A percentile compares a stretch with the other conserved stretches of the same genome.
Evolutionary conservation across 2,113 vertebrate species (phyloP).

Genomic region (Neotoma lepida): DNA sequence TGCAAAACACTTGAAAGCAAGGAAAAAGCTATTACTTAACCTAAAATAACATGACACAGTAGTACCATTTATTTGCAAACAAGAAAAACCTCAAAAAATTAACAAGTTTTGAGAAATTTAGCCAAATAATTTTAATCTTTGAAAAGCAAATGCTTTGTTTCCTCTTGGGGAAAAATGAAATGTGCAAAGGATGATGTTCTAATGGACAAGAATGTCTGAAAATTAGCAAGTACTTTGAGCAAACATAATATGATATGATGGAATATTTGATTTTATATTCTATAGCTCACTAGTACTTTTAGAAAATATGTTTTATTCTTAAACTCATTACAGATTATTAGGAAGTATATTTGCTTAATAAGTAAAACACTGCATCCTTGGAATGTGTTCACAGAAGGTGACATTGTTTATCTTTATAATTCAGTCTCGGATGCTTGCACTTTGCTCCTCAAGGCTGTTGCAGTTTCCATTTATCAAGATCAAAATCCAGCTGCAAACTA

Average conservation of each 20-base stretch:
- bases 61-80: not conserved
- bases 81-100: not conserved
- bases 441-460: constrained; percentile 54
- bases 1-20: not conserved
- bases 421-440: constrained; percentile 61
- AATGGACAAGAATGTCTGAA: not conserved
- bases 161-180: not conserved
- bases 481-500: not conserved
- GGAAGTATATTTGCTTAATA: constrained; percentile 59
- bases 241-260: not conserved
- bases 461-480: not conserved
- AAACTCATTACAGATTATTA: constrained; percentile 66
- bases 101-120: constrained; percentile 47
- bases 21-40: not conserved
- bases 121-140: not conserved
- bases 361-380: constrained; percentile 25
- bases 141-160: not conserved
- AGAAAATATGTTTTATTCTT: constrained; percentile 64
- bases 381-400: constrained; percentile 10
- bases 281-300: constrained; percentile 49
- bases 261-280: constrained; percentile 37
- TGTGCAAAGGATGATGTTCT: not conserved
- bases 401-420: constrained; percentile 69
- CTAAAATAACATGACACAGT: not conserved
- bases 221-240: constrained; percentile 11